A percentile compares a stretch with the other conserved stretches of the same genome.
phyloP scores from a whole-genome alignment of 1,140 invertebrate species.

The Aethina tumida region DNA sequence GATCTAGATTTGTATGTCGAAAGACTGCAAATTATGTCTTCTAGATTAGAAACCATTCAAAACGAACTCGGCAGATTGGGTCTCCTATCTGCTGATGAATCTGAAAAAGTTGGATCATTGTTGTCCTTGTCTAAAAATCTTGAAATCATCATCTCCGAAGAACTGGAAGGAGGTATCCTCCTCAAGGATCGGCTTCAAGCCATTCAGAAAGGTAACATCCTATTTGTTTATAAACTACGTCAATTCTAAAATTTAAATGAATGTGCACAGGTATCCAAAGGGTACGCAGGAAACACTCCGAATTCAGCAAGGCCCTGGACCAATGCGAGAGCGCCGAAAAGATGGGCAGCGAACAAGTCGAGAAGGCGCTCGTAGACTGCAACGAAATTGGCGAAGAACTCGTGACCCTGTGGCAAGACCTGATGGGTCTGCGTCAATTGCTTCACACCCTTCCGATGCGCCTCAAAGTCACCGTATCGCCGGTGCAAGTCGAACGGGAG shows the following conservation, averaged over 20 bases:
- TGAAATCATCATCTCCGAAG: slow-evolving; percentile 58
- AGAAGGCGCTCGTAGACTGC: slow-evolving; percentile 56
- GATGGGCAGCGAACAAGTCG: slow-evolving; percentile 58
- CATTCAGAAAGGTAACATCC: slow-evolving; percentile 58
- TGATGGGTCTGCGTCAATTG: slow-evolving; percentile 60
- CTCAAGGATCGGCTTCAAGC: slow-evolving; percentile 59
- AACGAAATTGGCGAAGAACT: slow-evolving; percentile 54
- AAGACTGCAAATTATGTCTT: slow-evolving; percentile 61
- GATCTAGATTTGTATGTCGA: slow-evolving; percentile 71
- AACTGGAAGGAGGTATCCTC: slow-evolving; percentile 58
- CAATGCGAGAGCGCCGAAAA: slow-evolving; percentile 60
- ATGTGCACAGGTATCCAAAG: no score
- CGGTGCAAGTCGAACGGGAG: slow-evolving; percentile 59
- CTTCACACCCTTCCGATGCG: slow-evolving; percentile 64
- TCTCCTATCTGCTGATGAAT: slow-evolving; percentile 57
- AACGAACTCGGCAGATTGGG: slow-evolving; percentile 67
- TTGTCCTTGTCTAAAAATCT: slow-evolving; percentile 56
- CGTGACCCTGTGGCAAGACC: slow-evolving; percentile 58
- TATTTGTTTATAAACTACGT: no score
- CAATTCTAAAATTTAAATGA: no score
- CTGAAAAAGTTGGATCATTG: slow-evolving; percentile 61
- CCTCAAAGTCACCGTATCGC: slow-evolving; percentile 60
- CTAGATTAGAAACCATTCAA: slow-evolving; percentile 62
- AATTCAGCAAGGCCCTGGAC: slow-evolving; percentile 51
- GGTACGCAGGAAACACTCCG: slow-evolving; percentile 54